Percentiles rank a stretch among this genome's conserved stretches.
Evolutionary conservation across 2,888 invertebrate genomes (phyloP).

Genomic region (Amphimallon solstitiale): DNA sequence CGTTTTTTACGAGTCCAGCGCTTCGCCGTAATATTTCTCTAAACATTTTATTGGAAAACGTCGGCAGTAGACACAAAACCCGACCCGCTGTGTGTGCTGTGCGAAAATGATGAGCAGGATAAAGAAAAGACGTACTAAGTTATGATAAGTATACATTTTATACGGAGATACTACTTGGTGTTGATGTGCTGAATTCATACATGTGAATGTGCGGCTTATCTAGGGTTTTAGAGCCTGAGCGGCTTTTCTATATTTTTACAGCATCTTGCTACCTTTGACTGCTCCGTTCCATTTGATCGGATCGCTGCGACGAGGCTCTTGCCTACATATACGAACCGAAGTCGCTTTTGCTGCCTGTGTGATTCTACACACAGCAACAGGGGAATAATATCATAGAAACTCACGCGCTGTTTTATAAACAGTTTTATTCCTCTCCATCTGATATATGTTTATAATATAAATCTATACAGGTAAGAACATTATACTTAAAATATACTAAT

Average conservation of each 20-base stretch:
- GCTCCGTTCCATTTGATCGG: constrained; percentile 51
- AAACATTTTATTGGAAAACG: constrained; percentile 37
- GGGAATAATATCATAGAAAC: constrained; percentile 45
- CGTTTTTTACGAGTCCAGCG: constrained; percentile 10
- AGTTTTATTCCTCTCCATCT: constrained; percentile 25
- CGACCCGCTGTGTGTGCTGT: constrained; percentile 17
- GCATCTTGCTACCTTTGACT: constrained; percentile 50
- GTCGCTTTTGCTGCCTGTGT: constrained; percentile 36
- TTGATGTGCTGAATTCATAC: constrained; percentile 79
- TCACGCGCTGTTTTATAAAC: constrained; percentile 36
- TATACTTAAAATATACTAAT: no score
- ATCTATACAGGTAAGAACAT: not conserved
- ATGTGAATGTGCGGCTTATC: constrained; percentile 70
- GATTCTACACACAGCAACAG: constrained; percentile 44
- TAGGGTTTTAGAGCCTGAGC: constrained; percentile 59
- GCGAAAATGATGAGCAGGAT: constrained; percentile 34
- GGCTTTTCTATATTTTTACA: constrained; percentile 59
- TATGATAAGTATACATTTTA: constrained; percentile 63
- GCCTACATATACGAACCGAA: constrained; percentile 25
- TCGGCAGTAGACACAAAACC: constrained; percentile 28
- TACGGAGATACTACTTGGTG: constrained; percentile 66
- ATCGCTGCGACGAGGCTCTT: constrained; percentile 47
- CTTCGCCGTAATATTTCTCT: constrained; percentile 27
- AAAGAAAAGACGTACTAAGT: constrained; percentile 51
- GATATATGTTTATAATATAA: not conserved